Base-by-base conservation (phyloP, 2,797 vertebrate genomes). In the Danio jaintianensis region DNA sequence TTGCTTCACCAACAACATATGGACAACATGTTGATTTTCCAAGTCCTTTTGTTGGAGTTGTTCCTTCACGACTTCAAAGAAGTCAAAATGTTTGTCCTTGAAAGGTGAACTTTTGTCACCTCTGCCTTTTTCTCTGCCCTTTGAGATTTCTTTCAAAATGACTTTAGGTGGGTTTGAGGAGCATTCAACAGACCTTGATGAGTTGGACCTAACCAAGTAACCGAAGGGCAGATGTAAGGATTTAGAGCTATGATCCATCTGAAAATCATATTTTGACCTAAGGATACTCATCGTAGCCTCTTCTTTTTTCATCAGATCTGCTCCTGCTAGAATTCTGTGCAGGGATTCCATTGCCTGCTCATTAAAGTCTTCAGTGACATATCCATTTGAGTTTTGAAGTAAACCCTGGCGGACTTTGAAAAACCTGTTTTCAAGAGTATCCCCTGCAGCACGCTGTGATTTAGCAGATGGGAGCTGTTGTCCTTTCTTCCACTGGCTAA, bases 1-100 rank as follows among this genome's bases (percentile, higher is more conserved):
- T 1, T 82, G 82, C 61, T 83, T 82, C 18, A 78, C 42, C 66
- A 83, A 16, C 47, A 86, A 61, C 56, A 86, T 58, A 3, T 18
- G 43, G 16, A 63, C 71, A 10, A 74, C 64, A n/a, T 82, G 84
- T 52, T 86, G 83, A 45, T 78, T 75, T 69, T 85, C 81, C 47
- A 63, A 12, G 6, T 85, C 77, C 55, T 84, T 85, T 15, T 81
- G 42, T 18, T 79, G 75, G 16, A 81, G 40, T 36, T 82, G 82
- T 78, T 83, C 80, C 63, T 82, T 83, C 53, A 77, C 70, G 4
- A 53, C 20, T 38, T 78, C 61, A 58, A 72, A 78, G 68, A 81
- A 74, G n/a, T 79, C 85, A 1, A 63, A 58, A 52, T 70, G 81
- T 9, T 55, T 79, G 38, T 45, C 40, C 43, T 74, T 80, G 9